A percentile compares a stretch with the other conserved stretches of the same genome.
These are phyloP conservation scores for Lasioglossum oenotherae DNA, from an alignment of 2,888 invertebrate genomes.

Conservation along the genomic window DNA sequence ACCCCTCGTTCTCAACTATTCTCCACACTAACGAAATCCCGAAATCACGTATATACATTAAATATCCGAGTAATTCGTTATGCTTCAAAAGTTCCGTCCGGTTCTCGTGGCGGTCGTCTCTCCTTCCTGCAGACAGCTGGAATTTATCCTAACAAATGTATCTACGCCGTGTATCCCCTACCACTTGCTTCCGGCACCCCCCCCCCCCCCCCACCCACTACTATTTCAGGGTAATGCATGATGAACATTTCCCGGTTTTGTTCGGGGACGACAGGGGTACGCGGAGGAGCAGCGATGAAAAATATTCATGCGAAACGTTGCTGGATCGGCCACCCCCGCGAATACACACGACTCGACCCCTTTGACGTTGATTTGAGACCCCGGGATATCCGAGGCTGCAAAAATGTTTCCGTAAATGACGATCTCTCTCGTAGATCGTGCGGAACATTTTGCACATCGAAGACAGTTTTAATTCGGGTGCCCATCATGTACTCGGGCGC, in stretches of 20 bases:
- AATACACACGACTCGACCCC: conserved; percentile 21
- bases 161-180: conserved; percentile 65
- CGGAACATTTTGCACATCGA: not conserved
- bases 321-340: conserved; percentile 39
- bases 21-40: conserved; percentile 78
- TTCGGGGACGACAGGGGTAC: conserved; percentile 45
- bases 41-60: conserved; percentile 80
- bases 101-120: conserved; percentile 39
- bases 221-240: conserved; percentile 72
- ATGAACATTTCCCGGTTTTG: conserved; percentile 74
- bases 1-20: conserved; percentile 78
- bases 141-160: conserved; percentile 81
- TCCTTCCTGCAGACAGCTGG: conserved; percentile 74
- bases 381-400: conserved; percentile 14
- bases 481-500: not conserved
- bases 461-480: not conserved
- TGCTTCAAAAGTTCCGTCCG: conserved; percentile 75
- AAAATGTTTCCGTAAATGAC: conserved; percentile 34
- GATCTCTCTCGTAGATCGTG: not conserved
- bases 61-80: conserved; percentile 83
- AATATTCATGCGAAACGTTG: conserved; percentile 70
- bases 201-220: conserved; percentile 51
- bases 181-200: conserved; percentile 35
- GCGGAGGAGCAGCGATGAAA: conserved; percentile 65
- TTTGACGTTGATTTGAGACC: conserved; percentile 45